Conservation (phyloP, 2,113 vertebrate genomes). For the Talpa occidentalis region DNA sequence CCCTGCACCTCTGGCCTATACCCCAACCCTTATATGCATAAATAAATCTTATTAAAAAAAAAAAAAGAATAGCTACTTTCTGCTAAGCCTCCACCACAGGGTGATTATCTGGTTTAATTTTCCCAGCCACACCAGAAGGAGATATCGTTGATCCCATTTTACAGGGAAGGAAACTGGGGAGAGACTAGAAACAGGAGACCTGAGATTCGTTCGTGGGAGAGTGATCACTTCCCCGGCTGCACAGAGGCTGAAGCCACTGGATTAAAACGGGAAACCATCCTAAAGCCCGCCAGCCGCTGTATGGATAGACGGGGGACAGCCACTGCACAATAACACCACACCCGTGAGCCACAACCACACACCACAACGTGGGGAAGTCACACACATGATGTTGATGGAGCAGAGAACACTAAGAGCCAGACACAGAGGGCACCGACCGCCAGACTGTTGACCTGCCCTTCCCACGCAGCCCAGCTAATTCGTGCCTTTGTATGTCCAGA, state of each 20-base stretch:
- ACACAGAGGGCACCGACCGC: neutral
- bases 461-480: too few species aligned
- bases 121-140: neutral
- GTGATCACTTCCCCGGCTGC: neutral
- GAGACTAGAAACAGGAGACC: neutral
- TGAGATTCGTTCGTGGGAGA: neutral
- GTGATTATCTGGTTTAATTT: neutral
- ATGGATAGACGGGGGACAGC: too few species aligned
- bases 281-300: neutral
- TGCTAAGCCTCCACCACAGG: accelerated
- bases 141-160: neutral
- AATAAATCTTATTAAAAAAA: too few species aligned
- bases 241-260: neutral
- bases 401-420: too few species aligned
- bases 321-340: accelerated
- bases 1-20: too few species aligned
- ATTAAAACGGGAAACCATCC: neutral
- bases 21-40: too few species aligned
- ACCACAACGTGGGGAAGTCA: neutral
- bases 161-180: neutral
- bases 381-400: neutral
- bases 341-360: neutral
- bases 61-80: too few species aligned
- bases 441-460: neutral
- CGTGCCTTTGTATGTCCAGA: neutral